Evolutionary conservation across 1,140 invertebrate genomes (phyloP).

Genomic region (Drosophila nebulosa): DNA sequence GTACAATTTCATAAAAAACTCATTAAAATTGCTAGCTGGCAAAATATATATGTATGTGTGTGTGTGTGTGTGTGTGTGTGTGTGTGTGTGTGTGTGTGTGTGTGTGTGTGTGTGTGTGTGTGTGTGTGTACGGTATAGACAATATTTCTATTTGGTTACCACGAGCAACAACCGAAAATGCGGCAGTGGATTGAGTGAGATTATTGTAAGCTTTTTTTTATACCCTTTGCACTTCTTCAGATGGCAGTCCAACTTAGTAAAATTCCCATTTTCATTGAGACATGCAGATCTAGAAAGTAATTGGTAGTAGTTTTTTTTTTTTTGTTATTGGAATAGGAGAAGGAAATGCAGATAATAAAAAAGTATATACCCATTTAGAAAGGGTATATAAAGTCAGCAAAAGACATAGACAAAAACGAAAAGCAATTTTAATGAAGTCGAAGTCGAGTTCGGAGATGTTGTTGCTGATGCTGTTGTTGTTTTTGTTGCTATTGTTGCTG

Average conservation of each 20-base stretch:
- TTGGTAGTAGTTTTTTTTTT: no score
- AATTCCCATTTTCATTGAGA: no score
- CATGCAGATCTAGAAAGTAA: no score
- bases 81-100: neutral
- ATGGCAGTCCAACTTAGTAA: no score
- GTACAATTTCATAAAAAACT: conserved; percentile 73
- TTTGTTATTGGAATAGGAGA: no score
- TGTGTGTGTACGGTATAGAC: conserved; percentile 4
- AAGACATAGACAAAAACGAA: conserved; percentile 65
- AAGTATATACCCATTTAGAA: conserved; percentile 5
- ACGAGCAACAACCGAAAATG: conserved; percentile 36
- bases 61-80: neutral
- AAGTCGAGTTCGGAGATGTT: conserved; percentile 54
- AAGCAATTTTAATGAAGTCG: conserved; percentile 72
- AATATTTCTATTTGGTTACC: conserved; percentile 25
- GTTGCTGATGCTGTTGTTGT: conserved; percentile 21
- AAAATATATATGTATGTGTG: conserved; percentile 22
- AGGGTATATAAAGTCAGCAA: conserved; percentile 44
- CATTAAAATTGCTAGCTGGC: conserved; percentile 62
- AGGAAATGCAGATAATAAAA: neutral
- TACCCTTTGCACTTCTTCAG: neutral
- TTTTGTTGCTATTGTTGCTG: conserved; percentile 29
- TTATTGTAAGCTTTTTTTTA: neutral
- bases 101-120: neutral
- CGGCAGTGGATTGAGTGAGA: neutral